Evolutionary conservation across 1,140 invertebrate species (phyloP).

Genomic region (Conus betulinus): DNA sequence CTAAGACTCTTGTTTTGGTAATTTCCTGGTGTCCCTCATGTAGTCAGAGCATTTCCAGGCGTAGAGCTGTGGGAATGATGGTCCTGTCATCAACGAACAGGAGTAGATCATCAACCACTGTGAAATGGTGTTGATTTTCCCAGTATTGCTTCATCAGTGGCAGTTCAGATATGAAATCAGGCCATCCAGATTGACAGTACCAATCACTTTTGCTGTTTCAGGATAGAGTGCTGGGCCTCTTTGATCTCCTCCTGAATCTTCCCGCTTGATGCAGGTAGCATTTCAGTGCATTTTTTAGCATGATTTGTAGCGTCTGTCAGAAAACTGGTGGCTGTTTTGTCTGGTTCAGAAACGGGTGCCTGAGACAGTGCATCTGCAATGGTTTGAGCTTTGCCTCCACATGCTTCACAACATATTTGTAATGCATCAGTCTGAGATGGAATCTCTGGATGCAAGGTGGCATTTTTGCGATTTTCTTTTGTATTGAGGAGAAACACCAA

Average conservation of each 20-base stretch:
- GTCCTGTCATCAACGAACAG: too few relatives aligned
- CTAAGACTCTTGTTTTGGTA: too few relatives aligned
- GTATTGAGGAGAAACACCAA: too few relatives aligned
- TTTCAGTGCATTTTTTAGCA: background rate
- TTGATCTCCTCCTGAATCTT: background rate
- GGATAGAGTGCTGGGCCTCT: background rate
- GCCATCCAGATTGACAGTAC: slow-evolving; percentile 5
- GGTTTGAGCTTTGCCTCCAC: background rate
- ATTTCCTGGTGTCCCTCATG: too few relatives aligned
- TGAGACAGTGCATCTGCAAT: background rate
- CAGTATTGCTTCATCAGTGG: slow-evolving; percentile 29
- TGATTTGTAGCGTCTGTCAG: background rate
- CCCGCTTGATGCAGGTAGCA: background rate
- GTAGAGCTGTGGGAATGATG: too few relatives aligned
- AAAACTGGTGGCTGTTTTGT: background rate
- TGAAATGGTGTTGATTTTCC: slow-evolving; percentile 35
- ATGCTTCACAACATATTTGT: too few relatives aligned
- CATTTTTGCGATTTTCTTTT: too few relatives aligned
- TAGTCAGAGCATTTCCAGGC: too few relatives aligned
- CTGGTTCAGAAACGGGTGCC: background rate
- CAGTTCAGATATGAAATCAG: background rate
- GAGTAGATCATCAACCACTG: background rate
- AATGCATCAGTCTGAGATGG: too few relatives aligned
- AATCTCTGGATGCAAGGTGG: too few relatives aligned
- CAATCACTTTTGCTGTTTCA: background rate